phyloP scores from a whole-genome alignment of 2,113 vertebrate species.

The Tyrannus savana region DNA sequence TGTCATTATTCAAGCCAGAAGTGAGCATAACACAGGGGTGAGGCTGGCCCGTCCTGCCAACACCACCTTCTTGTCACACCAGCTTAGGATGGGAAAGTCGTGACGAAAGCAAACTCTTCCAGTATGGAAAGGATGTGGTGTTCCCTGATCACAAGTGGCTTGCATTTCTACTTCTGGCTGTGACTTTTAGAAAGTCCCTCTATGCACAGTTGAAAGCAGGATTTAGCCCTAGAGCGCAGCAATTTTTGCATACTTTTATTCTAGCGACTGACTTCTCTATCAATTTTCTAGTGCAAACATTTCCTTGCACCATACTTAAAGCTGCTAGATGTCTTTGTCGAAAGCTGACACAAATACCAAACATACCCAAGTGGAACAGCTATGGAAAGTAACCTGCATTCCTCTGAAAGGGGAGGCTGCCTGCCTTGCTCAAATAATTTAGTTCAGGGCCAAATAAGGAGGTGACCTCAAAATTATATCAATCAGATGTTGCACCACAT shows the following conservation, averaged over 20 bases:
- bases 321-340: neutral
- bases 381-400: constrained; percentile 39
- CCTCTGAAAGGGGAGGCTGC: constrained; percentile 17
- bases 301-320: neutral
- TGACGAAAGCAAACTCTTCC: neutral
- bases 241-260: neutral
- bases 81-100: neutral
- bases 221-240: neutral
- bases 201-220: neutral
- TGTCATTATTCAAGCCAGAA: neutral
- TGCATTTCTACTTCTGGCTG: neutral
- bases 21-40: neutral
- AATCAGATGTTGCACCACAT: constrained; percentile 12
- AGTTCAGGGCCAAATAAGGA: constrained; percentile 26
- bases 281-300: neutral
- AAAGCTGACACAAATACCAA: constrained; percentile 28
- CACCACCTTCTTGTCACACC: neutral
- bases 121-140: neutral
- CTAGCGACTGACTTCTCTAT: neutral
- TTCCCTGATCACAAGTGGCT: neutral
- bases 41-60: neutral
- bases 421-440: constrained; percentile 4
- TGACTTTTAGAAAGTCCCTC: neutral
- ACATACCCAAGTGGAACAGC: neutral
- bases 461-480: constrained; percentile 36